Evolutionary conservation across 2,888 invertebrate genomes (phyloP), one percentile per base, ranked within the genome.

Genomic region (Helicoverpa assulta): DNA sequence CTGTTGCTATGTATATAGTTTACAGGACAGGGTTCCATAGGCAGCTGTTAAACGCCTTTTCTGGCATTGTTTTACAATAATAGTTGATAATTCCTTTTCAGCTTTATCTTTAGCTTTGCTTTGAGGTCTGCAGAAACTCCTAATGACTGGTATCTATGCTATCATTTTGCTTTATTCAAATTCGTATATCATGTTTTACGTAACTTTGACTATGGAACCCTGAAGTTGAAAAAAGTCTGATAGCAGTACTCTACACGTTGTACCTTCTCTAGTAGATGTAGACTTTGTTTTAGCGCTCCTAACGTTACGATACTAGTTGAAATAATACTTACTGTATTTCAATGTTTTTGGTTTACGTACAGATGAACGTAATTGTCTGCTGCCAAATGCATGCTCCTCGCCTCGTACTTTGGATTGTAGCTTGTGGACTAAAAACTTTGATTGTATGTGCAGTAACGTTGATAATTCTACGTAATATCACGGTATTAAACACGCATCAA

Each of bases 301-400:
- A 57, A 53, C 59, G 58, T 51, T 58, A 58, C 52, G 43, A 58
- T 75, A 63, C 16, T 67, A 57, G 16, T 51, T 59, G 53, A 64
- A 54, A 68, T 63, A 40, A 72, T 73, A 67, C 67, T 79, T 71
- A 64, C 67, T 79, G 65, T 66, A 78, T 67, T 71, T 63, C 61
- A 53, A 78, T 83, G 78, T 77, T 75, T 81, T 82, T 88, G 78
- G 81, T 90, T 90, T 86, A 85, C 78, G 83, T 85, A 85, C 90
- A 92, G 92, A 92, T 90, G 89, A 90, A 82, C 81, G 83, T 75
- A 83, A 85, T 85, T 85, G 86, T 85, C 86, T 88, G 88, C 90
- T 91, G 89, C 91, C 93, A 83, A 92, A 91, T 84, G 86, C 90
- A 85, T 92, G 91, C 85, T 89, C 88, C 61, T 85, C 87, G 85